These are phyloP conservation scores for Andrena marginata DNA, from an alignment of 2,888 invertebrate species.

Conservation along the genomic window DNA sequence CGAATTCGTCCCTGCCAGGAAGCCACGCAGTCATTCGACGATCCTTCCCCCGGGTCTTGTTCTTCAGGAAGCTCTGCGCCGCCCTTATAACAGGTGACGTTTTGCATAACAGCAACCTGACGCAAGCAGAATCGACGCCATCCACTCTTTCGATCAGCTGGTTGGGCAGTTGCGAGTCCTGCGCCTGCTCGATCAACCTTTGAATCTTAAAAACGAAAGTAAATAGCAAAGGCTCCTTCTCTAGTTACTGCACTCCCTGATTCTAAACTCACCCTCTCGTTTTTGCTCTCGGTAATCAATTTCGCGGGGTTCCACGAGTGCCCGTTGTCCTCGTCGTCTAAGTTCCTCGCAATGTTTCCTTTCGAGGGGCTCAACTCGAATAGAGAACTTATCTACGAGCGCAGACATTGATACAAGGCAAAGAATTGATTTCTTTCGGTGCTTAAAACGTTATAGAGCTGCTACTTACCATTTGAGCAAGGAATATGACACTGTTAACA, in stretches of 20 bases:
- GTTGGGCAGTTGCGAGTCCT: slow-evolving; percentile 88
- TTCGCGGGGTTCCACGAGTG: slow-evolving; percentile 85
- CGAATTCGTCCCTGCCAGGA: slow-evolving; percentile 81
- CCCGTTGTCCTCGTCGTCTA: slow-evolving; percentile 24
- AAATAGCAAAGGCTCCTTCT: not conserved
- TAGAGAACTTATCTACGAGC: slow-evolving; percentile 87
- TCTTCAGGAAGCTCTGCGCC: slow-evolving; percentile 90
- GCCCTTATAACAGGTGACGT: slow-evolving; percentile 91
- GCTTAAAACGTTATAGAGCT: not conserved
- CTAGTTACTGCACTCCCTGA: not conserved
- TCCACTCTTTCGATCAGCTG: slow-evolving; percentile 88
- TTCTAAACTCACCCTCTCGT: slow-evolving; percentile 84
- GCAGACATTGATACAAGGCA: not conserved
- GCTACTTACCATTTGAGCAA: slow-evolving; percentile 91
- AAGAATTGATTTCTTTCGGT: not conserved
- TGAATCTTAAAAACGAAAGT: slow-evolving; percentile 73
- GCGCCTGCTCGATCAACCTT: slow-evolving; percentile 87
- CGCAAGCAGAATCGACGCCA: slow-evolving; percentile 89
- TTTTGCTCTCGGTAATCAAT: slow-evolving; percentile 89
- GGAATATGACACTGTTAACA: slow-evolving; percentile 92
- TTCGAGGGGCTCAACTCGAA: slow-evolving; percentile 85
- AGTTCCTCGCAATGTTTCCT: slow-evolving; percentile 72
- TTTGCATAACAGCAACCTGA: slow-evolving; percentile 91
- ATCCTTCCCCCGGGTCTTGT: slow-evolving; percentile 73
- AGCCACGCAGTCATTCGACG: slow-evolving; percentile 81